These are phyloP conservation scores for Florisuga fusca DNA, from an alignment of 2,797 vertebrate species.

Conservation along the genomic window DNA sequence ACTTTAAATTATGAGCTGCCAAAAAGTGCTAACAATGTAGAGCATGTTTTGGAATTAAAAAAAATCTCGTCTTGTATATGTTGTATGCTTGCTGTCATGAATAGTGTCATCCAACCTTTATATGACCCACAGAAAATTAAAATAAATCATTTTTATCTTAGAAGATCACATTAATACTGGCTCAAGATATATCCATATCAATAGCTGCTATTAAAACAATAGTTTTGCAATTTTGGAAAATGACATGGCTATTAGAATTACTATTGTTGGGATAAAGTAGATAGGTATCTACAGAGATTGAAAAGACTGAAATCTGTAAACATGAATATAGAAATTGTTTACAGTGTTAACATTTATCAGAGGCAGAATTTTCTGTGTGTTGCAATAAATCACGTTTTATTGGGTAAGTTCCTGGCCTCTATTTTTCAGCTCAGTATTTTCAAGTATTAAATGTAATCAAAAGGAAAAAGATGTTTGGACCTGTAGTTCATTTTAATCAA, in stretches of 20 bases:
- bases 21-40: not conserved
- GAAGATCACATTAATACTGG: not conserved
- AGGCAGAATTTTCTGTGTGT: not conserved
- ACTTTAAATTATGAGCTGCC: not conserved
- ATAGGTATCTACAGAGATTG: not conserved
- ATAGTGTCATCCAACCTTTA: not conserved
- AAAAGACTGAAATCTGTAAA: slow-evolving; percentile 22
- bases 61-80: not conserved
- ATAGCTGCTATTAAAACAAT: not conserved
- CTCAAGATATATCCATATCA: not conserved
- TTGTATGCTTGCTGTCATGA: not conserved
- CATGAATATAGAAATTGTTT: slow-evolving; percentile 29
- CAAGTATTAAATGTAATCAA: not conserved
- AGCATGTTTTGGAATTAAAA: not conserved
- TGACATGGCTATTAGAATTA: not conserved
- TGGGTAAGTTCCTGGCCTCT: not conserved
- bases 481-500: not conserved
- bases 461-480: not conserved
- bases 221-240: not conserved
- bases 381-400: not conserved
- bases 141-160: not conserved
- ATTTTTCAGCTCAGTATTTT: slow-evolving; percentile 7
- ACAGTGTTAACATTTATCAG: slow-evolving; percentile 25
- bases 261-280: not conserved
- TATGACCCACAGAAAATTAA: not conserved